Evolutionary conservation across 2,888 invertebrate species (phyloP), one percentile per base, ranked within the genome.

Genomic region (Pediacus dermestoides): DNA sequence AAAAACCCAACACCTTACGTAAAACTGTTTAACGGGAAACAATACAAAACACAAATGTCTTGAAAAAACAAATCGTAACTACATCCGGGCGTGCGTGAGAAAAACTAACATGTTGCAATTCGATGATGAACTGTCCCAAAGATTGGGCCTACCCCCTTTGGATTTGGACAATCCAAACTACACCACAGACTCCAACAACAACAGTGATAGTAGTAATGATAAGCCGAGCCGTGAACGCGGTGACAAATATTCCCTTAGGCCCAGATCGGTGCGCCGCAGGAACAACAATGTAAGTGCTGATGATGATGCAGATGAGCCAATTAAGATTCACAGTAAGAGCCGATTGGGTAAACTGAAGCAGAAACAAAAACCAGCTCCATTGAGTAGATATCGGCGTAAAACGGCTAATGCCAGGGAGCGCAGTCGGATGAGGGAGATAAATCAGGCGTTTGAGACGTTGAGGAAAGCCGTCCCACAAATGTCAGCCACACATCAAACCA

Each of bases 361-460:
- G 4, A 69, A 70, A 48, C 67, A 67, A 31, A 68, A 69, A 56
- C 61, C 70, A 12, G 67, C 72, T 4, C 81, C 81, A 4, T 63
- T 82, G 37, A 80, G 80, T 61, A 82, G 82, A 63, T 82, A 82
- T 67, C 66, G 82, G 13, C 70, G 83, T 48, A 78, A 78, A 66
- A 81, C 81, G 12, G 83, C 83, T 2, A 83, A 82, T 61, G 79
- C 80, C 0, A 61, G 82, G 3, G 83, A 83, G 58, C 61, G 83
- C 36, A 74, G 71, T 42, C 67, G 83, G 37, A 82, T 82, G 82
- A 68, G 76, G 42, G 81, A 82, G 57, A 82, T 83, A 44, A 83
- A 83, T 64, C 71, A 73, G 32, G 83, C 81, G 1, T 83, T 82
- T 58, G 81, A 81, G 57, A 67, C 73, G 8, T 66, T 83, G 13